Base-by-base conservation (phyloP, 2,797 vertebrate genomes). In the Spinus pinus region DNA sequence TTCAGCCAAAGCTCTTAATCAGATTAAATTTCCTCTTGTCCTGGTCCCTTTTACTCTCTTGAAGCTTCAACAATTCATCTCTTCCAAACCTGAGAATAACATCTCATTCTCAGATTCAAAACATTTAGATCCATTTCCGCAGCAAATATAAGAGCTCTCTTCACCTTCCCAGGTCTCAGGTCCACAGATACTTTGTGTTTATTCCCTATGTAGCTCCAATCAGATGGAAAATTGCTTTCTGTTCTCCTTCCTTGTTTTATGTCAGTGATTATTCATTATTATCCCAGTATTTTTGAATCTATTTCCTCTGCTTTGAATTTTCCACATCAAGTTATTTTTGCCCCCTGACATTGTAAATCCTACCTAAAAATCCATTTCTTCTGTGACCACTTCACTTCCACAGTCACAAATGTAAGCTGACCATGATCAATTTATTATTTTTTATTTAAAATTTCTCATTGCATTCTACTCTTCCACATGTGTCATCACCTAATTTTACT, bases 1-100 rank as follows among this genome's bases (percentile, higher is more conserved):
- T 83, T 89, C 72, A 91, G 54, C 13, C 33, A 92, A 94, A 96
- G 84, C 75, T 74, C 82, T 88, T 91, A 92, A 91, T 93, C 81
- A 87, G 61, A 95, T 85, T 87, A 56, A 28, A 28, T 89, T 82
- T 93, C 65, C 21, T 89, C 58, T 66, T 91, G 53, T 65, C 54
- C 47, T 46, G 19, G 72, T 81, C 21, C 57, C 41, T 82, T 80
- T 82, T 69, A 81, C 65, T 92, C 28, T 57, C 61, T 74, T 53
- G 69, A 92, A 93, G 62, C 31, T 90, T 85, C 53, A 71, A n/a
- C 66, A 67, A 74, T 50, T 78, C 21, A 21, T 62, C 57, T 81
- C 58, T 81, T 75, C 74, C 53, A 93, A 85, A 91, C 8, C 24
- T 78, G 74, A 79, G 88, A 95, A 89, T 39, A 71, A 39, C n/a